These are phyloP conservation scores for Mnemiopsis leidyi DNA, from an alignment of 37 sponge, comb jelly and placozoan species.

Conservation along the genomic window DNA sequence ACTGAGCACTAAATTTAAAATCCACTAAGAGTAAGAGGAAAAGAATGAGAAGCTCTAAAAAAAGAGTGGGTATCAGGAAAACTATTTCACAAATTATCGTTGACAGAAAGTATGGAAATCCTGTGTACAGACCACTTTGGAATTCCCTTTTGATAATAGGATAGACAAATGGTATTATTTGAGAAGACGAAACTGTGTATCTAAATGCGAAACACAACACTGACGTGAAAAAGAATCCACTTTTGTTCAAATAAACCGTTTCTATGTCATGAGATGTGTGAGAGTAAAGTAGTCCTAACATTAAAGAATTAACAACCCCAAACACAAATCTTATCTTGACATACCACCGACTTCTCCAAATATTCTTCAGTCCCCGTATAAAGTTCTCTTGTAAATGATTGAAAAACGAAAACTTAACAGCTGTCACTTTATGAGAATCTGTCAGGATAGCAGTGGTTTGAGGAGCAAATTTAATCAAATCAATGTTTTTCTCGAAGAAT, in stretches of 20 bases:
- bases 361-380: not conserved
- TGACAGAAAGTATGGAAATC: not conserved
- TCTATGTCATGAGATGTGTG: not conserved
- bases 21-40: not conserved
- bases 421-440: too few species aligned
- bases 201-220: not conserved
- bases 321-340: not conserved
- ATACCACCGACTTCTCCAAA: not conserved
- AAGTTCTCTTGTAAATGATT: not conserved
- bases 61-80: not conserved
- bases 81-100: not conserved
- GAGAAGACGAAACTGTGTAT: not conserved
- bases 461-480: not conserved
- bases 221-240: not conserved
- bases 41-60: not conserved
- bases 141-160: not conserved
- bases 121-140: not conserved
- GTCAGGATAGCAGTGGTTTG: too few species aligned
- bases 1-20: not conserved
- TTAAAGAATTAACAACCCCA: not conserved
- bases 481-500: not conserved
- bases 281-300: not conserved
- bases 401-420: too few species aligned
- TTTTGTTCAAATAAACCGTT: not conserved
- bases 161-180: not conserved